A percentile compares a stretch with the other conserved stretches of the same genome.
These are phyloP conservation scores for Neolamprologus toae DNA, from an alignment of 2,113 vertebrate genomes.

Conservation along the genomic window DNA sequence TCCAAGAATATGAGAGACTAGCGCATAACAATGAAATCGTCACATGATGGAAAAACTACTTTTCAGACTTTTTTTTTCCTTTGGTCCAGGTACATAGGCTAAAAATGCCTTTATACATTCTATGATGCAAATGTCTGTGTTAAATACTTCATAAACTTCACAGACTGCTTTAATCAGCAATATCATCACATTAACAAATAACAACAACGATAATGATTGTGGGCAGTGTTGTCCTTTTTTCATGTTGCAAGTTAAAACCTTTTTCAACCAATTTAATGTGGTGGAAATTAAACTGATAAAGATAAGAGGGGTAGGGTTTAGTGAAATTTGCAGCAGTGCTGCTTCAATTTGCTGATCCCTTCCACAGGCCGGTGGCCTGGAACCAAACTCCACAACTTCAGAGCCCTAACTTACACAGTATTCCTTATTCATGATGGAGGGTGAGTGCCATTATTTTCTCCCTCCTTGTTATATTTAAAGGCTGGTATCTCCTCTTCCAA, in stretches of 20 bases:
- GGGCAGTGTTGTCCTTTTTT: not conserved
- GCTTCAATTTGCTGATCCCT: not conserved
- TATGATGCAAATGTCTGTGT: not conserved
- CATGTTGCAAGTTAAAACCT: not conserved
- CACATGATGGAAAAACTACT: not conserved
- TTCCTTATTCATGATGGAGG: not conserved
- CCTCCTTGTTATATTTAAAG: not conserved
- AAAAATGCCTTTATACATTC: accelerated
- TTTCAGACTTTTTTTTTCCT: not conserved
- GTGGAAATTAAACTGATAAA: not conserved
- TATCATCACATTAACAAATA: not conserved
- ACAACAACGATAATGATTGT: not conserved
- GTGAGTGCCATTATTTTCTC: not conserved
- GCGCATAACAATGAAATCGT: not conserved
- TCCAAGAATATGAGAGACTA: not conserved
- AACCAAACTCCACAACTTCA: not conserved
- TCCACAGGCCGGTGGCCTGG: not conserved
- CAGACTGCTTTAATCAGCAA: not conserved
- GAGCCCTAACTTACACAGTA: not conserved
- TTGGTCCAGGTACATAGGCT: not conserved
- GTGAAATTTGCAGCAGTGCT: not conserved
- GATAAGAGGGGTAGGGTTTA: not conserved
- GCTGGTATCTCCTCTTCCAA: not conserved
- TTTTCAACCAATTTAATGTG: not conserved
- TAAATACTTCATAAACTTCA: not conserved